phyloP scores from a whole-genome alignment of 1,140 invertebrate species.

The Solen grandis region DNA sequence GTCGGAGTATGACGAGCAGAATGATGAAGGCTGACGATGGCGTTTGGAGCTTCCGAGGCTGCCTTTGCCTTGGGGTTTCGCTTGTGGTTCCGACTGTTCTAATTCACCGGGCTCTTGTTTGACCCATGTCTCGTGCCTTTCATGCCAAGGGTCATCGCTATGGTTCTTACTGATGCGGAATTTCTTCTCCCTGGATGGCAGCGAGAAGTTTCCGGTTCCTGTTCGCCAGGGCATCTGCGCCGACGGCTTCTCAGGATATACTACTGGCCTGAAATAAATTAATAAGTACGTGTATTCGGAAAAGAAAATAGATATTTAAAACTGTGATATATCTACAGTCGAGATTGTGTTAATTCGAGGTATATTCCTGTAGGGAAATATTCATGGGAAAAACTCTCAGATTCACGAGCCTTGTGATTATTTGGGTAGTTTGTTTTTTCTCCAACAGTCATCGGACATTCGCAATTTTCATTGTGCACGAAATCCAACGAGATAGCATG shows the following conservation, averaged over 20 bases:
- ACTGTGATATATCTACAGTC: too few relatives aligned
- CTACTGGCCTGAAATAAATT: conserved; percentile 34
- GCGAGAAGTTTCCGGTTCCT: background rate
- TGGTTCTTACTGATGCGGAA: conserved; percentile 24
- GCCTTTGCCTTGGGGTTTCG: background rate
- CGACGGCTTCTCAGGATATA: conserved; percentile 47
- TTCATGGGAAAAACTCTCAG: too few relatives aligned
- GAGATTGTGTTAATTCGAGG: too few relatives aligned
- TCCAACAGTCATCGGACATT: too few relatives aligned
- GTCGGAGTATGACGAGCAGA: background rate
- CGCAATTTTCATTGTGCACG: too few relatives aligned
- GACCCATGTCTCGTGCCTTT: conserved; percentile 29
- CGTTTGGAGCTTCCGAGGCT: background rate
- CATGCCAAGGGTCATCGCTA: conserved; percentile 26
- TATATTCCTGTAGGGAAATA: too few relatives aligned
- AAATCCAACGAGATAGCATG: too few relatives aligned
- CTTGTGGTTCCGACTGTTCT: background rate
- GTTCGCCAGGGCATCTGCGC: background rate
- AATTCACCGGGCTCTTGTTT: background rate
- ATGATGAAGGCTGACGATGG: too few relatives aligned
- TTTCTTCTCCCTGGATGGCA: conserved; percentile 1
- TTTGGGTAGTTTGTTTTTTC: too few relatives aligned
- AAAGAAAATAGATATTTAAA: too few relatives aligned
- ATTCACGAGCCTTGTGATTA: too few relatives aligned
- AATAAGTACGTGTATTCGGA: background rate